Evolutionary conservation across 2,797 vertebrate genomes (phyloP).

Genomic region (Pseudomugil gertrudae): DNA sequence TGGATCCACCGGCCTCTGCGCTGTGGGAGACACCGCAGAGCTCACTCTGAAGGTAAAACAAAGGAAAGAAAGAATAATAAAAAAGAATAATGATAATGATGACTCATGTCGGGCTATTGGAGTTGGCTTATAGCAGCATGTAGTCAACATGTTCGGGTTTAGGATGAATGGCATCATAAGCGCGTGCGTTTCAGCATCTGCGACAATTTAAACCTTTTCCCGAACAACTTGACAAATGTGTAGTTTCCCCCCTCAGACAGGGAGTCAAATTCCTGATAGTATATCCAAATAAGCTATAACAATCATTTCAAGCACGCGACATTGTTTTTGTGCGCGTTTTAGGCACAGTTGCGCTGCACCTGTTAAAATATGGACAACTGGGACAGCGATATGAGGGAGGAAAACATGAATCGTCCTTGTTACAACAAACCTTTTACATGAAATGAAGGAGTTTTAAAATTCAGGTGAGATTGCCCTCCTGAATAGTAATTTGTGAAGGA

Average conservation of each 20-base stretch:
- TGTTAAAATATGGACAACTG: conserved; percentile 50
- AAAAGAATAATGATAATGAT: conserved; percentile 27
- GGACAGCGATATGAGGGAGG: neutral
- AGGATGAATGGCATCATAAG: neutral
- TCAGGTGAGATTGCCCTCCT: neutral
- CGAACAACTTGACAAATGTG: conserved; percentile 16
- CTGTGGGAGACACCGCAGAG: conserved; percentile 47
- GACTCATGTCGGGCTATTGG: conserved; percentile 33
- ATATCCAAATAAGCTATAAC: neutral
- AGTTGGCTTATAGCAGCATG: conserved; percentile 10
- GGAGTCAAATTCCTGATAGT: neutral
- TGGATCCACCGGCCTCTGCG: conserved; percentile 31
- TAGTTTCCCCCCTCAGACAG: neutral
- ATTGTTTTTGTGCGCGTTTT: neutral
- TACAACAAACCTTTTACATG: neutral
- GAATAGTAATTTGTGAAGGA: conserved; percentile 8
- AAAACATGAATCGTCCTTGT: neutral
- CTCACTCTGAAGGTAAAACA: conserved; percentile 52
- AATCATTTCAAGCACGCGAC: neutral
- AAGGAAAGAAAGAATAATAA: neutral
- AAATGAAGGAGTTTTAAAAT: neutral
- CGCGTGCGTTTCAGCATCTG: neutral
- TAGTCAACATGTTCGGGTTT: conserved; percentile 20
- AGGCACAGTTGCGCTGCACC: conserved; percentile 36
- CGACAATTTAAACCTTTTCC: neutral